Evolutionary conservation across 2,797 vertebrate genomes (phyloP), one percentile per base, ranked within the genome.

Genomic region (Sebastes minor): DNA sequence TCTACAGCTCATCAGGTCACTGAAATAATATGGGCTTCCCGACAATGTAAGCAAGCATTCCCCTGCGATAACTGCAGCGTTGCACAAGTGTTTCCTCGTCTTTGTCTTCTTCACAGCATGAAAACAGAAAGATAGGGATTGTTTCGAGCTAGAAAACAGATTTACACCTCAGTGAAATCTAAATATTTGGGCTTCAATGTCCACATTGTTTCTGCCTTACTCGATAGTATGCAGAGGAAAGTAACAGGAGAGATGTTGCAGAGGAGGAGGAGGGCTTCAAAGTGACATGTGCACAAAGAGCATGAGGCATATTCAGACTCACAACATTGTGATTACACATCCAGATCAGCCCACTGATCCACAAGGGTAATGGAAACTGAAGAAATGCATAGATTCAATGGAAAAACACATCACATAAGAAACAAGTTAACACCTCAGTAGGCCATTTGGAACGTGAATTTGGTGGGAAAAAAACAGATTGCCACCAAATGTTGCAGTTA

Each of bases 11-110:
- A 78, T 87, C 82, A 81, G 78, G 74, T 82, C 55, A 75, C 71
- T 87, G 78, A 66, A 83, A 88, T 75, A 84, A 82, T 82, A 85
- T 38, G 76, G 18, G 38, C 70, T 74, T 72, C 73, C 67, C 71
- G 22, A 78, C 55, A 76, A 33, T 69, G 65, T 42, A 62, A 38
- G 81, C 71, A 63, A 76, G 53, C 13, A 66, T 74, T 85, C 56
- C 77, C 71, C 14, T 53, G 30, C 32, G 76, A 76, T 52, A 42
- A 68, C 71, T 61, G 59, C 46, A 33, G 46, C 33, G 27, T 56
- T 75, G 59, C 42, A 38, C 35, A 59, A 68, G 33, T 61, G 57
- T 64, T 72, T 81, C 55, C 12, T 83, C 52, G 49, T 64, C 14
- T 74, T 75, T 30, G 55, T 65, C 38, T 52, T 74, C 71, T 11